A percentile compares a stretch with the other conserved stretches of the same genome.
Evolutionary conservation across 2,888 invertebrate species (phyloP).

Genomic region (Disparrhopalites patrizii): DNA sequence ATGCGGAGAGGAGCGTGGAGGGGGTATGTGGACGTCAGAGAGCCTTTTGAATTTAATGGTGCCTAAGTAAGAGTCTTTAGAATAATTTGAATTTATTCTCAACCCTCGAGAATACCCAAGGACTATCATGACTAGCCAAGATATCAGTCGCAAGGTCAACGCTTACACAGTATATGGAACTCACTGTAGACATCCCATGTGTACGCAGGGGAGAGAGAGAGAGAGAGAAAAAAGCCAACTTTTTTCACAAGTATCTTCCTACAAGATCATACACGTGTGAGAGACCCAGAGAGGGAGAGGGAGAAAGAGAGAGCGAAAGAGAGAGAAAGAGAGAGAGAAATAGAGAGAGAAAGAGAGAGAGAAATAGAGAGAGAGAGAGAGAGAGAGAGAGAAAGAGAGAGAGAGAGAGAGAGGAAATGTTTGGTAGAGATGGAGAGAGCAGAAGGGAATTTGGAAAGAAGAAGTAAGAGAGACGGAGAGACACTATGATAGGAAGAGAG

Average conservation of each 20-base stretch:
- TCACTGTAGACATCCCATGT: neutral
- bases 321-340: too few species aligned
- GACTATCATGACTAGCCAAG: too few species aligned
- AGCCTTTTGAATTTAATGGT: too few species aligned
- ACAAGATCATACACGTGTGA: too few species aligned
- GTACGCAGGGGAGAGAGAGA: constrained; percentile 6
- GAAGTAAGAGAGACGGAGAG: constrained; percentile 19
- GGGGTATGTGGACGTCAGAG: neutral
- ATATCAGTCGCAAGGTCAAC: neutral
- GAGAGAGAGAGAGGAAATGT: neutral
- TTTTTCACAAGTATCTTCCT: too few species aligned
- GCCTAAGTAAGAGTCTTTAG: too few species aligned
- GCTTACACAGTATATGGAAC: constrained; percentile 7
- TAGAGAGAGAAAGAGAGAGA: too few species aligned
- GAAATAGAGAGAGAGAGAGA: neutral
- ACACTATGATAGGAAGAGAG: too few species aligned
- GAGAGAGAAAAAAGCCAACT: too few species aligned
- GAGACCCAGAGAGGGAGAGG: neutral
- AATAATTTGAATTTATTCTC: too few species aligned
- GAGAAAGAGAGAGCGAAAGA: neutral
- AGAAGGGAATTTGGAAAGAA: neutral
- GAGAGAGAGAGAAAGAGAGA: neutral
- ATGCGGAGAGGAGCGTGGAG: constrained; percentile 19
- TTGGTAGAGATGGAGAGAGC: neutral
- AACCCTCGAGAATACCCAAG: too few species aligned